Evolutionary conservation across 2,888 invertebrate genomes (phyloP), one percentile per base, ranked within the genome.

Genomic region (Teinopalpus imperialis): DNA sequence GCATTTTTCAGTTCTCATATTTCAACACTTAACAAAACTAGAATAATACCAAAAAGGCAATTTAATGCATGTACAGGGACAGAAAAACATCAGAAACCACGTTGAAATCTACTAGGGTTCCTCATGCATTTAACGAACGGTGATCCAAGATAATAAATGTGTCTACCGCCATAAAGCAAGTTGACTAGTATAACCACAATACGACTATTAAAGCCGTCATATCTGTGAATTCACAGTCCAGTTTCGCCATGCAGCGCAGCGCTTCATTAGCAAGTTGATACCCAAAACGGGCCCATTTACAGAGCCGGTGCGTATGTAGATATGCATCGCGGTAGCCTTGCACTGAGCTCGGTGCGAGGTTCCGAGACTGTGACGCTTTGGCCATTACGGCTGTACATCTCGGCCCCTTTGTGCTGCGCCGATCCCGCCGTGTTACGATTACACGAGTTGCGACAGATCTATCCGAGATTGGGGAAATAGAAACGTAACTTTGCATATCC

Each of bases 241-340:
- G 81, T 82, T 85, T 76, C 70, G 70, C 77, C 63, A 69, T 72
- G 68, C 71, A 69, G 72, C 59, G 65, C 66, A 60, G 65, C 63
- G 72, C 79, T 87, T 86, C 87, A 87, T 87, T 88, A 87, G 83
- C 80, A 82, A 85, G 78, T 77, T 77, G 83, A 85, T 85, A 78
- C 80, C 86, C 82, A 79, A 87, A 87, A 86, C 81, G 77, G 80
- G 46, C 64, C 81, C 81, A 83, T 85, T 85, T 85, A 81, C 79
- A 78, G 78, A 79, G 78, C 72, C 77, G 64, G 78, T 79, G 77
- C 69, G 71, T 76, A 54, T 51, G 53, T 51, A 80, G 87, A 87
- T 88, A 87, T 82, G 83, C 74, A 88, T 88, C 87, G 65, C 71
- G 54, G 68, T 75, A 73, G 75, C 72, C 70, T 71, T 75, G 77